Evolutionary conservation across 2,797 vertebrate species (phyloP), one percentile per base, ranked within the genome.

Genomic region (Pagetopsis macropterus): DNA sequence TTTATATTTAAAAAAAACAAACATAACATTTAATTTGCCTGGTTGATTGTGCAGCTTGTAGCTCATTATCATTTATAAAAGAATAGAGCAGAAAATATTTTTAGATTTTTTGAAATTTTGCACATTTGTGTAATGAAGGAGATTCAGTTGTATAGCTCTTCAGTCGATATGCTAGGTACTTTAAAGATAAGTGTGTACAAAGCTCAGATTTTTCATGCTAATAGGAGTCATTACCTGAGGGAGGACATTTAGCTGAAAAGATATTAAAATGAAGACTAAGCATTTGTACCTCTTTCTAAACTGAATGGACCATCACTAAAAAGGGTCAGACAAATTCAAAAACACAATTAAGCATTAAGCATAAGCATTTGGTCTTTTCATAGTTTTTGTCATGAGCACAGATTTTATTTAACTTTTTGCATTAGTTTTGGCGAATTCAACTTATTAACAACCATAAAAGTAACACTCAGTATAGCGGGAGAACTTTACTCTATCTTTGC

Each of bases 201-300:
- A 78, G 75, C 67, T 87, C 64, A 60, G 46, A 75, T 75, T 80
- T 66, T 57, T 76, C 54, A 76, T 73, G 75, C 64, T 79, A 83
- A 84, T 81, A 48, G 54, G 3, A 56, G 60, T 50, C 52, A 83
- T 76, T 73, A 61, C 68, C 65, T 66, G 31, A 73, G 48, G 33
- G 27, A 78, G 43, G 56, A 48, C 70, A 65, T 75, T 78, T 75
- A 15, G 21, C 70, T 76, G 23, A 46, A 60, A 62, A 76, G 46
- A 59, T 43, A 64, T 80, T 56, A 74, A 46, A 64, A 41, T 31
- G 46, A 77, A 55, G 44, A 67, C 17, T 50, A 23, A 64, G 57
- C 49, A 52, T 19, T 62, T 66, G 23, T 44, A 49, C 10, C 60
- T 72, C n/a, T 82, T 59, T 58, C 44, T 45, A 40, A 60, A 56